Percentiles rank a stretch among this genome's conserved stretches.
Evolutionary conservation across 2,797 vertebrate species (phyloP).

Genomic region (Hoplostethus mediterraneus): DNA sequence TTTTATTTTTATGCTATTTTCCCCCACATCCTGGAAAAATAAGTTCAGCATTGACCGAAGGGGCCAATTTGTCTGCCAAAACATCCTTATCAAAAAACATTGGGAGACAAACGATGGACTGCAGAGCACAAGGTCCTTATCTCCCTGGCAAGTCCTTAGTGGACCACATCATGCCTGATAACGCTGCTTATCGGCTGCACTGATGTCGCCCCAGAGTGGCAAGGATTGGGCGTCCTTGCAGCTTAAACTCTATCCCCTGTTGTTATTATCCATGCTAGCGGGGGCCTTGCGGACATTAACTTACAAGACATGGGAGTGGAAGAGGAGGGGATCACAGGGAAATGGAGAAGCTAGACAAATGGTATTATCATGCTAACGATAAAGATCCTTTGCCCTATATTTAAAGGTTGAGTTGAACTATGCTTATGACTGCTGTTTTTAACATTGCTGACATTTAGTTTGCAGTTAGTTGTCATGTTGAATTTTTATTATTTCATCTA

Average conservation of each 20-base stretch:
- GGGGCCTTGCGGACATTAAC: conserved; percentile 41
- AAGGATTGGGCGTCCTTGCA: conserved; percentile 72
- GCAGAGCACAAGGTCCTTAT: conserved; percentile 78
- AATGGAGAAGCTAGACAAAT: conserved; percentile 5
- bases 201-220: conserved; percentile 66
- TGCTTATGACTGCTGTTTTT: conserved; percentile 7
- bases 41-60: conserved; percentile 43
- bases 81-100: conserved; percentile 77
- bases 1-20: conserved; percentile 42
- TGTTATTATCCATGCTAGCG: conserved; percentile 31
- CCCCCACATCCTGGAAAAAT: conserved; percentile 11
- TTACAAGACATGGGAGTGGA: background rate
- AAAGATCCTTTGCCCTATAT: conserved; percentile 34
- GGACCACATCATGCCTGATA: conserved; percentile 63
- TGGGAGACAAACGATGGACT: conserved; percentile 77
- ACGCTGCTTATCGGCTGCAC: conserved; percentile 74
- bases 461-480: conserved; percentile 17
- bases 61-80: conserved; percentile 70
- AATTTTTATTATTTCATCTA: background rate
- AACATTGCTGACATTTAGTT: conserved; percentile 13
- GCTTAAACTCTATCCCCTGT: conserved; percentile 66
- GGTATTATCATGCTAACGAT: conserved; percentile 24
- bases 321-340: background rate
- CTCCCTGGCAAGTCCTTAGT: conserved; percentile 70
- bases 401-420: conserved; percentile 20